Percentiles rank a stretch among this genome's conserved stretches.
Evolutionary conservation across 2,888 invertebrate species (phyloP).

Genomic region (Andrena bicolor): DNA sequence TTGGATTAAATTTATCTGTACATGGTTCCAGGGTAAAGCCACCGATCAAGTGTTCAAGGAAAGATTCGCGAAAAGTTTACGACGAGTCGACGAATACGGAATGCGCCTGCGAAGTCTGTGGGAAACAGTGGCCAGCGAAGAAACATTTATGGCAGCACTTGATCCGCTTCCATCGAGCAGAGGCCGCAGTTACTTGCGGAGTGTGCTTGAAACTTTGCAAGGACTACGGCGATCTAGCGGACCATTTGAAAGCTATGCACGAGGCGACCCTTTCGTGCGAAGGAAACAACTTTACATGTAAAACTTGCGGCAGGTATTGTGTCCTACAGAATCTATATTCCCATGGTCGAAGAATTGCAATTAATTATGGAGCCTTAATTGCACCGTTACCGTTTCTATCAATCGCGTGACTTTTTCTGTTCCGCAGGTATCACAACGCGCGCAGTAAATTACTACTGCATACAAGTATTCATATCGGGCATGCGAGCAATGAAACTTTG

Average conservation of each 20-base stretch:
- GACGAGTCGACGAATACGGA: constrained; percentile 85
- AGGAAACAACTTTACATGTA: constrained; percentile 87
- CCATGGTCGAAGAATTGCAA: not conserved
- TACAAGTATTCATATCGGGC: constrained; percentile 87
- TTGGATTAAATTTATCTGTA: not conserved
- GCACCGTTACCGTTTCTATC: not conserved
- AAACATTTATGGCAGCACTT: constrained; percentile 88
- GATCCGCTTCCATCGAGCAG: constrained; percentile 86
- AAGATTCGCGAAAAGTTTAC: constrained; percentile 86
- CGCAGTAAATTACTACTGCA: constrained; percentile 87
- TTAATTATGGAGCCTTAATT: not conserved
- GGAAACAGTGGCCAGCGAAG: constrained; percentile 88
- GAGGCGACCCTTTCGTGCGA: constrained; percentile 85
- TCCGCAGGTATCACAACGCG: constrained; percentile 86
- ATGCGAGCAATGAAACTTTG: constrained; percentile 76
- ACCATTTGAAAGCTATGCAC: constrained; percentile 86
- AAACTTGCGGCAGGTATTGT: constrained; percentile 84
- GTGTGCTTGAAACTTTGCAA: constrained; percentile 87
- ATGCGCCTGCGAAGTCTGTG: constrained; percentile 86
- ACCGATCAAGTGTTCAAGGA: constrained; percentile 80
- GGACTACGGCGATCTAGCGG: constrained; percentile 85
- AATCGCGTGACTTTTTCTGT: not conserved
- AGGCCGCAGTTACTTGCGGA: constrained; percentile 87
- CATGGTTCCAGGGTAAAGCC: constrained; percentile 60
- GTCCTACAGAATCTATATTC: not conserved